Evolutionary conservation across 2,888 invertebrate genomes (phyloP).

Genomic region (Cheilosia urbana): DNA sequence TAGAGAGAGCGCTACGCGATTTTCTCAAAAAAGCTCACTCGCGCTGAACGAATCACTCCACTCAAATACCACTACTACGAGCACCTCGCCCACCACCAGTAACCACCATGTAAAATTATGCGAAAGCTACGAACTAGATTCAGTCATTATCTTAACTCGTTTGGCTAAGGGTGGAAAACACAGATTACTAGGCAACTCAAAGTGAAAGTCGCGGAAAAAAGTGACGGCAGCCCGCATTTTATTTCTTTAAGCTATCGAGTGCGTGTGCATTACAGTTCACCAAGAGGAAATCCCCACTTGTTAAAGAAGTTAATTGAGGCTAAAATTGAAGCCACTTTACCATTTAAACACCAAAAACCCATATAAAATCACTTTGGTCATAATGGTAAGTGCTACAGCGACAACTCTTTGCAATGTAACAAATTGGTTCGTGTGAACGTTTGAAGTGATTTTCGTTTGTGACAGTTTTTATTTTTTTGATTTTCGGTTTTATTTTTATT

Average conservation of each 20-base stretch:
- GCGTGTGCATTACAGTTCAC: slow-evolving; percentile 19
- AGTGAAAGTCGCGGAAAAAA: slow-evolving; percentile 55
- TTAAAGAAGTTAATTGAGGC: slow-evolving; percentile 28
- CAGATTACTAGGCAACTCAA: not conserved
- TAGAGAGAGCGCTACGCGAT: not conserved
- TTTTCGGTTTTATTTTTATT: not conserved
- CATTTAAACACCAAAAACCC: slow-evolving; percentile 21
- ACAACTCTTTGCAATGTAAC: slow-evolving; percentile 5
- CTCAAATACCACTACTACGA: not conserved
- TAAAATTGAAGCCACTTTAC: slow-evolving; percentile 32
- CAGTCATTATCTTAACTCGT: slow-evolving; percentile 61
- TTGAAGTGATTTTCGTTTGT: slow-evolving; percentile 62
- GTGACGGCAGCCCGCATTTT: slow-evolving; percentile 17
- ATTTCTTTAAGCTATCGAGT: slow-evolving; percentile 15
- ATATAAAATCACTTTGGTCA: slow-evolving; percentile 55
- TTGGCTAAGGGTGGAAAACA: slow-evolving; percentile 59
- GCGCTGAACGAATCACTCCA: slow-evolving; percentile 39
- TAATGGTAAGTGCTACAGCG: slow-evolving; percentile 65
- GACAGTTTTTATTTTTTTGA: slow-evolving; percentile 25
- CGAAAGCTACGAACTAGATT: slow-evolving; percentile 31
- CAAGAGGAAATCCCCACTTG: slow-evolving; percentile 36
- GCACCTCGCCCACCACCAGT: slow-evolving; percentile 9
- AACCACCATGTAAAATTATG: slow-evolving; percentile 34
- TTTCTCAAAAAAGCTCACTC: slow-evolving; percentile 39
- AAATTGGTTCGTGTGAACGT: slow-evolving; percentile 24